Base-by-base conservation (phyloP, 2,888 invertebrate genomes). In the Hesperia comma region DNA sequence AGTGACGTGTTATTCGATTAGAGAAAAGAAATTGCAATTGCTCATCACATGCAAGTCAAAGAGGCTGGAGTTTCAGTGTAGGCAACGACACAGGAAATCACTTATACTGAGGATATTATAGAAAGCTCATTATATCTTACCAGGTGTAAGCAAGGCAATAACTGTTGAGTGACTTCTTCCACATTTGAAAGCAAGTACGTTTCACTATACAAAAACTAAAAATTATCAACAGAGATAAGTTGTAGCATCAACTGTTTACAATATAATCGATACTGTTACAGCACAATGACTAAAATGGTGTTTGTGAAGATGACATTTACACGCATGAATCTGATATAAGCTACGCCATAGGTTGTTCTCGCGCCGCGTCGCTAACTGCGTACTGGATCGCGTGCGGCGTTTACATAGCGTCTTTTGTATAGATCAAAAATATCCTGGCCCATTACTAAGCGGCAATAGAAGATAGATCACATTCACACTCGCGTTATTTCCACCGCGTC, bases 131-230 rank as follows among this genome's bases (percentile, higher is more conserved):
- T 87, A 85, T 90, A 89, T 92, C 92, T 92, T 92, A 92, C 92
- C 92, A 82, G 91, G 90, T 92, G 90, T 91, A 92, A 92, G 92
- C 92, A 92, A 92, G 90, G 88, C 91, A 91, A 86, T 91, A 37
- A 91, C 91, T 91, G 92, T 88, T 88, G 91, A 88, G 90, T 92
- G 92, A 91, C 92, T 88, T 91, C 92, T 91, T 92, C 92, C 91
- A 91, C 90, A 90, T 90, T 91, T 88, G 86, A 89, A 92, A 92
- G 92, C 90, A 88, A 91, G 87, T 84, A 91, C 89, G 86, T 91
- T 86, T 91, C 92, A 90, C 92, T 92, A 92, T 90, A 92, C 90
- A 88, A 85, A n/a, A 91, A 90, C 87, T 89, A 90, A 90, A 87
- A 90, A 88, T 88, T 85, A 86, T 90, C 87, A 90, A 90, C 85